Percentiles rank a stretch among this genome's conserved stretches.
These are phyloP conservation scores for Allolobophora icterica DNA, from an alignment of 2,888 invertebrate species.

Conservation along the genomic window DNA sequence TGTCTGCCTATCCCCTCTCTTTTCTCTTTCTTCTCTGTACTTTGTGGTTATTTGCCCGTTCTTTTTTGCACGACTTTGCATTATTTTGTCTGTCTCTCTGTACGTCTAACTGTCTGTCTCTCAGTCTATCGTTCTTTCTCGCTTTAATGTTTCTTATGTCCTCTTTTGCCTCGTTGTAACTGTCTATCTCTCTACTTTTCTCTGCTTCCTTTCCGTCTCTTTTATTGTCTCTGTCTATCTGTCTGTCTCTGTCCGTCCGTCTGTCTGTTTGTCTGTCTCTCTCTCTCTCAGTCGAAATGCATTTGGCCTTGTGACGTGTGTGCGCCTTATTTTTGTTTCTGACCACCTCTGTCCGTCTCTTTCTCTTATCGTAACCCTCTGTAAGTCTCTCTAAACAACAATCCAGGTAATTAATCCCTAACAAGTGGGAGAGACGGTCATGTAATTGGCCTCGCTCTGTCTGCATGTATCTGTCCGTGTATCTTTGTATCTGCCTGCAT, in stretches of 20 bases:
- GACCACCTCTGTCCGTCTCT: neutral
- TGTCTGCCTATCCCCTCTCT: too few relatives aligned
- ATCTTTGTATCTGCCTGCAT: too few relatives aligned
- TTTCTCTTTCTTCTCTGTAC: too few relatives aligned
- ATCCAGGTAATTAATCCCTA: too few relatives aligned
- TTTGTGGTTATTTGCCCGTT: too few relatives aligned
- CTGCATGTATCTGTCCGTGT: too few relatives aligned
- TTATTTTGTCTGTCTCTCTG: neutral
- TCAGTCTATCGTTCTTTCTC: neutral
- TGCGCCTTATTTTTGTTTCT: neutral
- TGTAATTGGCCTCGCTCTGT: too few relatives aligned
- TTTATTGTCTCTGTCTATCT: neutral
- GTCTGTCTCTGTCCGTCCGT: neutral
- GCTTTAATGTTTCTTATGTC: neutral
- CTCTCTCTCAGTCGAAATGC: neutral
- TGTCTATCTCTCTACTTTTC: neutral
- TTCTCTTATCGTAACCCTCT: neutral
- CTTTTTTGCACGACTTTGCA: neutral
- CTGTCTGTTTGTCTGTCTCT: neutral
- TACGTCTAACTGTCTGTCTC: neutral
- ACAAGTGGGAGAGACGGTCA: too few relatives aligned
- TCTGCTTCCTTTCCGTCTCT: constrained; percentile 20
- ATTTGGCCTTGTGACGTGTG: neutral
- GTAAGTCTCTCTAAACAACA: too few relatives aligned
- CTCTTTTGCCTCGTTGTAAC: neutral